Base-by-base conservation (phyloP, 2,797 vertebrate genomes). In the Manis javanica region DNA sequence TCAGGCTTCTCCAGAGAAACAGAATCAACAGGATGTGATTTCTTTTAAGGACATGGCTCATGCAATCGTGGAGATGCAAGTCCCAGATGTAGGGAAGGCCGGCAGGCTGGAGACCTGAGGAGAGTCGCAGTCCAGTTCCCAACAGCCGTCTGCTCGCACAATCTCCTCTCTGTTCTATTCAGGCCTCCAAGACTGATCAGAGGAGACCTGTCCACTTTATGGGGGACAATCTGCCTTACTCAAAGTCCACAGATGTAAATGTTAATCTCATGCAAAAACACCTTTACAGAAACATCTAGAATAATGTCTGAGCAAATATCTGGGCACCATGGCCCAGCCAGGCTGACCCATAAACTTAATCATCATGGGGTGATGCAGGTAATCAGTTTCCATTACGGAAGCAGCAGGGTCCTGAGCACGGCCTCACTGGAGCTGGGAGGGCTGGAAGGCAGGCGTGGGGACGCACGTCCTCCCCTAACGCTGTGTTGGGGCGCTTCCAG, bases 401-500 rank as follows among this genome's bases (percentile, higher is more conserved):
- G 68, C 4, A 26, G 34, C 86, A 21, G 59, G 23, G 16, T 2
- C 26, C 26, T 5, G 4, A 34, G 42, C 0, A 1, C 24, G 63
- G 15, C 21, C 42, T 15, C 29, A 12, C 49, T 7, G 7, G 34
- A 1, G 13, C 4, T 19, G 31, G 8, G 26, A 49, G 37, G 16
- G 13, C 55, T 1, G 2, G 26, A 81, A 23, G 18, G 42, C 55
- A 77, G 77, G 31, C 9, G 3, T 2, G 0, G 14, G 53, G 15
- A 23, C 31, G 69, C 14, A 3, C 0, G 0, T 3, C 31, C 26
- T 29, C 16, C 49, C 59, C 34, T 1, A 7, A 21, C 0, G 0
- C 29, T 14, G 0, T 6, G 51, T 15, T 4, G 9, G 0, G 12
- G 15, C 15, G 0, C 19, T 1, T n/a, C 84, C 83, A 6, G 55